Base-by-base conservation (phyloP, 2,888 invertebrate species). In the Spodoptera littoralis region DNA sequence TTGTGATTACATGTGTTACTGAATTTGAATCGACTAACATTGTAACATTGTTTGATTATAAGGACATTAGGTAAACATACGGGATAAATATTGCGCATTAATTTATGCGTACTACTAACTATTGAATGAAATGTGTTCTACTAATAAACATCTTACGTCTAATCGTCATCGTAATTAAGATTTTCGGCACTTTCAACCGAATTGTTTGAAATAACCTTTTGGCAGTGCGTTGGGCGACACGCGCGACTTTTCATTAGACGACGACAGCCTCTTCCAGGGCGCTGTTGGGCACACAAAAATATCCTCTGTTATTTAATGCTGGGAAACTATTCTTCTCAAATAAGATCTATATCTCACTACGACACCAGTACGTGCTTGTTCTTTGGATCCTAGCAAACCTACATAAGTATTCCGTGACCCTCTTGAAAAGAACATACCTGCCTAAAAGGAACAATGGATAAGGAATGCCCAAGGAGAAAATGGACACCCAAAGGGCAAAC, bases 161-260 rank as follows among this genome's bases (percentile, higher is more conserved):
- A 76, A 52, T 75, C 68, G 44, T 76, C 75, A 44, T 78, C 66
- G 36, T 72, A 61, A 42, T 70, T 55, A 6, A 59, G 5, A 73
- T 57, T 27, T 70, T 77, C 54, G 75, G 71, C 4, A 69, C 65
- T 8, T 67, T 74, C 48, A 63, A 51, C 49, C 18, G 80, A 74
- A 12, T 51, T 64, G 59, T 74, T 74, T 11, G 24, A 72, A 30
- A 30, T 65, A 50, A 57, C 9, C 62, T 77, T 82, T 36, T 83
- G 87, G 72, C 93, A 94, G 42, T 88, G 83, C 1, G 77, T 70
- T 1, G 90, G 92, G 46, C 81, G 88, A 79, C 94, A 94, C 3
- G 70, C 59, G 1, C 92, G 90, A 64, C 88, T 91, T 76, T 90
- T 93, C 55, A 94, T 78, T 47, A 92, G 76, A 55, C 83, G 89